A percentile compares a stretch with the other conserved stretches of the same genome.
Conservation (phyloP, 2,888 invertebrate genomes). For the Cantharis lateralis region DNA sequence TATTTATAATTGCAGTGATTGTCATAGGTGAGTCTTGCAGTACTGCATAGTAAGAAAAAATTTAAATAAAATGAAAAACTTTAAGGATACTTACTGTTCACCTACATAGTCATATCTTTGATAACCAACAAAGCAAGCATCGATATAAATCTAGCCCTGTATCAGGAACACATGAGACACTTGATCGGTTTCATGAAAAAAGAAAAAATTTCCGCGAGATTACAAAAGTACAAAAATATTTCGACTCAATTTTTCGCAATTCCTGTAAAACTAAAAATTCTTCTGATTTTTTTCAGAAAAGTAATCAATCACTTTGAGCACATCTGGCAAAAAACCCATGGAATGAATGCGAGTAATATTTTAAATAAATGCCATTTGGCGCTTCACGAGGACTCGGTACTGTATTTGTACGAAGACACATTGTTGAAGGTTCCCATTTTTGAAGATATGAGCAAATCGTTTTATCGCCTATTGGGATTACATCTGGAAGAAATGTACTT, state of each 20-base stretch:
- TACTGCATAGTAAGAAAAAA: no score
- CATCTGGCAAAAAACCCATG: slow-evolving; percentile 39
- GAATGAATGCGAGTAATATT: slow-evolving; percentile 33
- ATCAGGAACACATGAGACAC: slow-evolving; percentile 39
- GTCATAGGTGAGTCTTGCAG: slow-evolving; percentile 22
- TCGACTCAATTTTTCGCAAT: background rate
- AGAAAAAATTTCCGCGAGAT: slow-evolving; percentile 29
- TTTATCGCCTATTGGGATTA: slow-evolving; percentile 34
- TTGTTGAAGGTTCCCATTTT: slow-evolving; percentile 35
- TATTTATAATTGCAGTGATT: slow-evolving; percentile 26
- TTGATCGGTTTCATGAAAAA: slow-evolving; percentile 36
- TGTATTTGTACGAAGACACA: slow-evolving; percentile 37
- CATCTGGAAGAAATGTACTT: slow-evolving; percentile 36
- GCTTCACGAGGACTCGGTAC: slow-evolving; percentile 34
- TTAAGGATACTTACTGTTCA: slow-evolving; percentile 40
- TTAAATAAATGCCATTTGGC: slow-evolving; percentile 36
- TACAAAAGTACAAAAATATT: slow-evolving; percentile 30
- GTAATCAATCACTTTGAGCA: slow-evolving; percentile 40
- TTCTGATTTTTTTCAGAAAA: slow-evolving; percentile 24
- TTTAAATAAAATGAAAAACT: background rate
- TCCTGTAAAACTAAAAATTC: background rate
- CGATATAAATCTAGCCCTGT: slow-evolving; percentile 36
- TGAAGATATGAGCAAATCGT: slow-evolving; percentile 28
- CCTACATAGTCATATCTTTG: slow-evolving; percentile 39
- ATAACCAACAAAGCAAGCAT: slow-evolving; percentile 36